A percentile compares a stretch with the other conserved stretches of the same genome.
These are phyloP conservation scores for Caenorhabditis afra DNA, from an alignment of 2,888 invertebrate genomes.

Conservation along the genomic window DNA sequence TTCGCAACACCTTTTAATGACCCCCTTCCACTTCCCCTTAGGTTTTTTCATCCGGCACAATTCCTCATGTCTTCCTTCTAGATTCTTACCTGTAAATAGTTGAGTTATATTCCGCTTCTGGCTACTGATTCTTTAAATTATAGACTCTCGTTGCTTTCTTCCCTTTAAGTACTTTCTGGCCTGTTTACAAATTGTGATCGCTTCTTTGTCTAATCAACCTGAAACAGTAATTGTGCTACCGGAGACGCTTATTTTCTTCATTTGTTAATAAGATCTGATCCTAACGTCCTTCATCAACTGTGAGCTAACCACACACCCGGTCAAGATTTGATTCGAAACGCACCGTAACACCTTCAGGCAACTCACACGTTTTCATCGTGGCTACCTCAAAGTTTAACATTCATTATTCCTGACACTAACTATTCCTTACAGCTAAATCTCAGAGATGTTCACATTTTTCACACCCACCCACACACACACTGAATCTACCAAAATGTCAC, in stretches of 20 bases:
- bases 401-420: too few species aligned
- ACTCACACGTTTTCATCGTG: too few species aligned
- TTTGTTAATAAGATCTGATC: conserved; percentile 19
- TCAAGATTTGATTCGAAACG: background rate
- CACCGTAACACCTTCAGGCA: too few species aligned
- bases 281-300: conserved; percentile 20
- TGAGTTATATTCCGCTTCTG: background rate
- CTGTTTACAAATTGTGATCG: conserved; percentile 28
- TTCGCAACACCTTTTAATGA: conserved; percentile 20
- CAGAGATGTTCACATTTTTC: too few species aligned
- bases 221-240: background rate
- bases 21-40: conserved; percentile 3
- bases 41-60: background rate
- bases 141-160: conserved; percentile 46
- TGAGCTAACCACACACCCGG: conserved; percentile 1
- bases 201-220: conserved; percentile 22
- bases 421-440: too few species aligned
- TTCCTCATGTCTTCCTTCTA: background rate
- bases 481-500: background rate
- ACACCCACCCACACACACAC: too few species aligned
- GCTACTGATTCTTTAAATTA: conserved; percentile 20
- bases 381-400: too few species aligned
- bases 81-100: conserved; percentile 27
- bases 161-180: conserved; percentile 6
- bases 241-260: conserved; percentile 23